Evolutionary conservation across 1,140 invertebrate species (phyloP).

Genomic region (Drosophila lacteicornis): DNA sequence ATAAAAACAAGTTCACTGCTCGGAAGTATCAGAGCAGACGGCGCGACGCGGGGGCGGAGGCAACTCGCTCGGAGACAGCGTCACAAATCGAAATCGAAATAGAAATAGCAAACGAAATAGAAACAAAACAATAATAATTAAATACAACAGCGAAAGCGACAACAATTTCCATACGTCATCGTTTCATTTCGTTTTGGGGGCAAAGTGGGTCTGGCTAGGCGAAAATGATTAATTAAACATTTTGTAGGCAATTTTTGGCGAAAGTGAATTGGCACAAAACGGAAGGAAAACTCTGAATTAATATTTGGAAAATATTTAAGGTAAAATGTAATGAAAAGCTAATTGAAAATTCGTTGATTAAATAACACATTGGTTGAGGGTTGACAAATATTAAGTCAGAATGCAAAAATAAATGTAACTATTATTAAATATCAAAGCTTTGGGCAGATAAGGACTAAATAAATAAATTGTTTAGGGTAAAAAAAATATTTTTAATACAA

Average conservation of each 20-base stretch:
- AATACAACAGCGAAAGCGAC: conserved; percentile 40
- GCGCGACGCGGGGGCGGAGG: conserved; percentile 27
- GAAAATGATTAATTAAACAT: conserved; percentile 66
- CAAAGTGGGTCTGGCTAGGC: conserved; percentile 7
- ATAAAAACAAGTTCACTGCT: conserved; percentile 76
- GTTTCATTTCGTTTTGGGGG: conserved; percentile 14
- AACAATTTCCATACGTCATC: conserved; percentile 63
- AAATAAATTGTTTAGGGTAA: too few species aligned
- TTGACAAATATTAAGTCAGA: too few species aligned
- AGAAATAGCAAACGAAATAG: conserved; percentile 42
- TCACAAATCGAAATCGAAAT: conserved; percentile 49
- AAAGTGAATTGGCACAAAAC: conserved; percentile 13
- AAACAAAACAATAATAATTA: conserved; percentile 53
- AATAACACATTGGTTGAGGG: not conserved
- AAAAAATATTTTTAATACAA: too few species aligned
- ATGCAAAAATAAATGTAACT: too few species aligned
- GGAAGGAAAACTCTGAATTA: not conserved
- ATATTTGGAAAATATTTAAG: not conserved
- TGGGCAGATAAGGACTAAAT: too few species aligned
- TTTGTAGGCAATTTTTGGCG: conserved; percentile 27
- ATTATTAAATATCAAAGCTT: too few species aligned
- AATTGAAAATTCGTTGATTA: not conserved
- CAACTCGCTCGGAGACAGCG: conserved; percentile 32
- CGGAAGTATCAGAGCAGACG: conserved; percentile 67
- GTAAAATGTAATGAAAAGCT: not conserved